Percentiles rank a stretch among this genome's conserved stretches.
Evolutionary conservation across 2,797 vertebrate genomes (phyloP).

Genomic region (Peromyscus aztecus): DNA sequence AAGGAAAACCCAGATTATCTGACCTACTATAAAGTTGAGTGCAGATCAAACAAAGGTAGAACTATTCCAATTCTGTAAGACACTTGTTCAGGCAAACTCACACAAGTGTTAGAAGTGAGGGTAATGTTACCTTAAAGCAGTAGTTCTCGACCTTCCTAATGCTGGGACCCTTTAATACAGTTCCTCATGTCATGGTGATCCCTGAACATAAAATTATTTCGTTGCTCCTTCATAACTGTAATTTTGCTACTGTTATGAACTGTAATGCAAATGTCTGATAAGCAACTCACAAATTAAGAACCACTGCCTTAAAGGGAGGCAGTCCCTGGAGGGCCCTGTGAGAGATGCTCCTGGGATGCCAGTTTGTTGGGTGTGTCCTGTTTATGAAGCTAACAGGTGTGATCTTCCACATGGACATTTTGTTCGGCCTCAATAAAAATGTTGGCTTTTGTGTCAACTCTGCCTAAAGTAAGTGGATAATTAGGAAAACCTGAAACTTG

Average conservation of each 20-base stretch:
- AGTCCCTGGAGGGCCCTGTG: background rate
- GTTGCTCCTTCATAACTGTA: background rate
- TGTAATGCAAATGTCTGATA: background rate
- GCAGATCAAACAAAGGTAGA: conserved; percentile 17
- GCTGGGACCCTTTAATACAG: background rate
- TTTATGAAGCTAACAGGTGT: background rate
- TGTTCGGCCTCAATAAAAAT: conserved; percentile 40
- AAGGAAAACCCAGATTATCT: conserved; percentile 15
- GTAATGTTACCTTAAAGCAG: background rate
- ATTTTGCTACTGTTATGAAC: no score
- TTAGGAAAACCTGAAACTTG: background rate
- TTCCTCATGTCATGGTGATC: background rate
- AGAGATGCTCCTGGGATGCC: background rate
- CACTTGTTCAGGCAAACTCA: background rate
- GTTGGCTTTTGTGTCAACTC: background rate
- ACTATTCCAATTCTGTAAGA: conserved; percentile 13
- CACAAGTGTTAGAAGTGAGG: conserved; percentile 13
- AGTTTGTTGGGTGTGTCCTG: background rate
- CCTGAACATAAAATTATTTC: no score
- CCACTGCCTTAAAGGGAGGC: background rate
- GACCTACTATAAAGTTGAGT: background rate
- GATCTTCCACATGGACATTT: background rate
- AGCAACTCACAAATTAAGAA: background rate
- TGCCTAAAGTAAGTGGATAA: conserved; percentile 32
- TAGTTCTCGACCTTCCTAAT: background rate